Evolutionary conservation across 2,888 invertebrate genomes (phyloP), one percentile per base, ranked within the genome.

Genomic region (Lasioglossum malachurum): DNA sequence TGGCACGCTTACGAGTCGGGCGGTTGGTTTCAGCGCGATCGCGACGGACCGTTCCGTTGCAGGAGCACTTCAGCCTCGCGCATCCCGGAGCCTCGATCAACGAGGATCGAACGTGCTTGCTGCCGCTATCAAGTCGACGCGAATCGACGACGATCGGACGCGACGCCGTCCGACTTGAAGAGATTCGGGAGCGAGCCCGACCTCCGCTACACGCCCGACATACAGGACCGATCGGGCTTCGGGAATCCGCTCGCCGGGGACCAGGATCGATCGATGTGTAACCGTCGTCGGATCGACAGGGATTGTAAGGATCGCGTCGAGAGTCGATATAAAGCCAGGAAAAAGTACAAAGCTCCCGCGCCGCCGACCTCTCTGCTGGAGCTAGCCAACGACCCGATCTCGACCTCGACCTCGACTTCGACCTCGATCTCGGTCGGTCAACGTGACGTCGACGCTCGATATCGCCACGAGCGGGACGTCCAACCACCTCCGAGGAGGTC

Each of bases 291-390:
- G 79, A 94, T 95, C 71, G 95, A 95, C 86, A 95, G 95, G 69
- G 94, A 95, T 44, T 95, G 95, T 75, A 96, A 96, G 92, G 96
- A 96, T 85, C 96, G 95, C 88, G 38, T 60, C 12, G 94, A 94
- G 79, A 93, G 91, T 79, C 92, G 93, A 53, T 94, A 93, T 86
- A 92, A 96, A 82, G 97, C 97, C 93, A 97, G 97, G 92, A 97
- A 98, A 94, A 98, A 98, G 95, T 97, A 98, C 94, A 97, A 97
- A 96, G 98, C 98, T 4, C 97, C 97, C 31, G 96, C 97, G 84
- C 97, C 97, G 80, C 96, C 96, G 31, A 96, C 71, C 7, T 12
- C 78, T 46, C 76, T 96, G 95, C 95, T 90, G 71, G 89, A 82
- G n/a, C 67, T 41, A 8, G 72, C 46, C 14, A 92, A 96, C 80